Conservation (phyloP, 2,888 invertebrate species). For the Heliconius erato region DNA sequence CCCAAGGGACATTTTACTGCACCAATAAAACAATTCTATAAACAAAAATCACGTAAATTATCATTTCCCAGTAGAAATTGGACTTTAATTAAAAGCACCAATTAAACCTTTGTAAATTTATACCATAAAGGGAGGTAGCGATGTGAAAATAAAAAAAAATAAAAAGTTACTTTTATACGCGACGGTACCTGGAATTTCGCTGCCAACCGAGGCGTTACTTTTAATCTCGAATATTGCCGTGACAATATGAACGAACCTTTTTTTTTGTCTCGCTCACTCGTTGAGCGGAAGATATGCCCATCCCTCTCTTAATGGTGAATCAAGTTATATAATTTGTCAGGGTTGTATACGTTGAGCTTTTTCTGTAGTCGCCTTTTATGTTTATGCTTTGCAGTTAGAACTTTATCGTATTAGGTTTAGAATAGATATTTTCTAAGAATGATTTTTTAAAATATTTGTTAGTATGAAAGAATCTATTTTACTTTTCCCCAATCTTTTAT, state of each 20-base stretch:
- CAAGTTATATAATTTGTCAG: constrained; percentile 39
- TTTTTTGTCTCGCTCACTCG: constrained; percentile 57
- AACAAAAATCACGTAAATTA: constrained; percentile 21
- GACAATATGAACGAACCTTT: constrained; percentile 72
- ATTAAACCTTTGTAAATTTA: constrained; percentile 35
- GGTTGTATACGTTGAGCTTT: constrained; percentile 27
- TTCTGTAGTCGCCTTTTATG: constrained; percentile 18
- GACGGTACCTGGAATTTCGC: constrained; percentile 68
- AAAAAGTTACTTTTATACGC: constrained; percentile 59
- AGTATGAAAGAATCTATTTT: no score
- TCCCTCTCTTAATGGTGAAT: constrained; percentile 55
- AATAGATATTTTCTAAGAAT: background rate
- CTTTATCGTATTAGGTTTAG: constrained; percentile 18
- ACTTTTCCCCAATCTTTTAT: no score
- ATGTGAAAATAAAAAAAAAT: constrained; percentile 50
- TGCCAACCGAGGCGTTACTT: constrained; percentile 81
- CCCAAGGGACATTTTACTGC: background rate
- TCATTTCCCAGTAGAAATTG: constrained; percentile 8
- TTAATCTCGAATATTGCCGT: constrained; percentile 84
- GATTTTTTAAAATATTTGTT: no score
- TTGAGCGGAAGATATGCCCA: constrained; percentile 41
- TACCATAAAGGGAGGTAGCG: constrained; percentile 41
- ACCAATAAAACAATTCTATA: background rate
- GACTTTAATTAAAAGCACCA: constrained; percentile 28
- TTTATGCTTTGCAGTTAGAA: constrained; percentile 17